These are phyloP conservation scores for Sebastes trivittatus DNA, from an alignment of 2,797 vertebrate species.

Conservation along the genomic window DNA sequence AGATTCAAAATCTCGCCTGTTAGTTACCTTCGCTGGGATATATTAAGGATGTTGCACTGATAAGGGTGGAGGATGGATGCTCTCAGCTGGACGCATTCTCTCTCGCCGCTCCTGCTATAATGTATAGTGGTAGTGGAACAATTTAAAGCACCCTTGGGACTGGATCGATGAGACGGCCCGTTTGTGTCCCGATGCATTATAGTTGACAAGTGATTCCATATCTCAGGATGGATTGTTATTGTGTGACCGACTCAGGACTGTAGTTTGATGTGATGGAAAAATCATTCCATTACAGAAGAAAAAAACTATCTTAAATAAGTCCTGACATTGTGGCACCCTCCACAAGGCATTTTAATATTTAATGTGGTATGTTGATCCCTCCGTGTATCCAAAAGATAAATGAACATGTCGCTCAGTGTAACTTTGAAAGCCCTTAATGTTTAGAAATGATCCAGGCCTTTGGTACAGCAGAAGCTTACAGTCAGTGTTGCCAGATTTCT, in stretches of 20 bases:
- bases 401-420: background rate
- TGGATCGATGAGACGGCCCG: constrained; percentile 54
- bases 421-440: background rate
- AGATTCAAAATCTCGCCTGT: constrained; percentile 30
- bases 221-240: constrained; percentile 55
- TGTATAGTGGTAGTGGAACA: constrained; percentile 16
- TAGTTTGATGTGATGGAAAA: constrained; percentile 18
- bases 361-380: background rate
- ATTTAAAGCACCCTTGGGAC: constrained; percentile 53
- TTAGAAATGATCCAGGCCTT: background rate
- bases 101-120: background rate
- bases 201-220: constrained; percentile 57
- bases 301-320: constrained; percentile 7
- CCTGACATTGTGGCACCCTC: constrained; percentile 8
- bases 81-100: background rate
- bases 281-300: constrained; percentile 13
- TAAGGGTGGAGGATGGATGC: constrained; percentile 10
- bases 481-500: background rate
- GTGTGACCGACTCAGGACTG: constrained; percentile 10
- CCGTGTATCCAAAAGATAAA: background rate
- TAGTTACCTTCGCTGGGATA: constrained; percentile 43
- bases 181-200: constrained; percentile 59
- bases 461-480: background rate
- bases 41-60: constrained; percentile 32
- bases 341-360: background rate